Base-by-base conservation (phyloP, 2,113 vertebrate species). In the Pica pica region DNA sequence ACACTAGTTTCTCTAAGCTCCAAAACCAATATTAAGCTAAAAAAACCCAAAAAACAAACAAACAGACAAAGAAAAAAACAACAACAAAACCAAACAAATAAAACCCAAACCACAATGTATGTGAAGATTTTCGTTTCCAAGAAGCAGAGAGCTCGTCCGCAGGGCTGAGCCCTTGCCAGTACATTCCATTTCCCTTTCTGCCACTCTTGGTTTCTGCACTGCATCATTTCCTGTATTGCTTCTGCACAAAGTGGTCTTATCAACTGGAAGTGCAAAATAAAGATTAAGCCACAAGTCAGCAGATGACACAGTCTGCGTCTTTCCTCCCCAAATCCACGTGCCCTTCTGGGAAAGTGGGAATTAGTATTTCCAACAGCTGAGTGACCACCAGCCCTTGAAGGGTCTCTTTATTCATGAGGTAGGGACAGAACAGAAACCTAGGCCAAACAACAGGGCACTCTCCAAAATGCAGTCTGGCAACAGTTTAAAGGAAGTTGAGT, bases 191-290 rank as follows among this genome's bases (percentile, higher is more conserved):
- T 97, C 94, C 87, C 95, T 95, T 94, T 96, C 97, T 97, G 94
- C 84, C 97, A 88, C 96, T 97, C 96, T 97, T 92, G 91, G 93
- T 95, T 97, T 98, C 82, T 93, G 90, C 92, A 95, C 70, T 81
- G 90, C 90, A 92, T 94, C 93, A 96, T 96, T 98, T 98, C 97
- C 98, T 97, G 97, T 83, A 97, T 98, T 98, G 93, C 97, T 98
- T 90, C 89, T 97, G 89, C 96, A 97, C 96, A 97, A 97, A 96
- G 94, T 87, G 93, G 91, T 70, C 96, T 98, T 98, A 98, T 98
- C 98, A 97, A 95, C 95, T 97, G 94, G 95, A 98, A 98, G 90
- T 71, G 94, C 91, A 98, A 98, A 97, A 98, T 97, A 97, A 97
- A 96, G 94, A 96, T 94, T 94, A 96, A 98, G 97, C 94, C 94